Base-by-base conservation (phyloP, 2,797 vertebrate species). In the Lepidocolaptes lacrymiger region DNA sequence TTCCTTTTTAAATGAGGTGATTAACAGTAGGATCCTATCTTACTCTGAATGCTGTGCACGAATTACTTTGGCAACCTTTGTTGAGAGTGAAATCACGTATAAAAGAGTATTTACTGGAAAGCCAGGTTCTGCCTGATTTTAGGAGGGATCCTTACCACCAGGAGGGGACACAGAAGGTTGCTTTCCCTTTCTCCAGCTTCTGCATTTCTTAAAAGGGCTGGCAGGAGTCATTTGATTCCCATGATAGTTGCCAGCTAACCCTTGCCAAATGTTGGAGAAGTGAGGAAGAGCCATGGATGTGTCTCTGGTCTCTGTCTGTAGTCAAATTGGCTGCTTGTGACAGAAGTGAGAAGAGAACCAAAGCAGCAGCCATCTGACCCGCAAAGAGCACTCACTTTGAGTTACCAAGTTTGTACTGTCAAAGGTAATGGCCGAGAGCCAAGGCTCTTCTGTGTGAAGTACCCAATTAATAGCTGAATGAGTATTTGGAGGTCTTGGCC, bases 381-480 rank as follows among this genome's bases (percentile, higher is more conserved):
- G 77, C 64, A 43, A 54, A 91, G 77, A 74, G 16, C 30, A 63
- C 34, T 67, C 73, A 39, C 49, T 55, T 48, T 17, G 12, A 73
- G 19, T 75, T 85, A 87, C 61, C 34, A 72, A 78, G 71, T 84
- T 92, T 86, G 68, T 79, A 41, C 36, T 37, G 56, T 85, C 61
- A 89, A 91, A 82, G 39, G 22, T n/a, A 83, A 61, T 66, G 85
- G 89, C 85, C 58, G 63, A 77, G 39, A 89, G 82, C 72, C 85
- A 85, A 89, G 49, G 36, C 19, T 72, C 20, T 94, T 59, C 59
- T 73, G 51, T n/a, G 51, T 75, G 44, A 75, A 77, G 75, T 46
- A 44, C 46, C 15, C 48, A 87, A 6, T 83, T 83, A 91, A 58
- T 85, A 85, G 34, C 62, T 72, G 58, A 86, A 88, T 36, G 55